Base-by-base conservation (phyloP, 1,140 invertebrate genomes). In the Lysiphlebus fabarum region DNA sequence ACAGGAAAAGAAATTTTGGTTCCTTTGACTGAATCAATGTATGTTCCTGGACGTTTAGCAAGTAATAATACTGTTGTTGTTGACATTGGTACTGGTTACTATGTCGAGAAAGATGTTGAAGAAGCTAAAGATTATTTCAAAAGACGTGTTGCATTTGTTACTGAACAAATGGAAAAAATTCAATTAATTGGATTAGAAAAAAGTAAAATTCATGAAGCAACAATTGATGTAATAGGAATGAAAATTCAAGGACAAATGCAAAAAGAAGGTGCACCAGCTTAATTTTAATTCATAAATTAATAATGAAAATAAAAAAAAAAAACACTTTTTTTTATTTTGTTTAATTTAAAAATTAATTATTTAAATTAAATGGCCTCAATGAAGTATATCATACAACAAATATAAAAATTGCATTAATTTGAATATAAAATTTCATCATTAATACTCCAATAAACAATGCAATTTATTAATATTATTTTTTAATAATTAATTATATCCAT, bases 1-100 rank as follows among this genome's bases (percentile, higher is more conserved):
- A 2, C 38, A 80, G 77, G 67, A 9, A 91, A 90, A 70, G 86
- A 90, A 60, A 90, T 96, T 61, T 76, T 98, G 7, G 93, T 97
- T 17, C 95, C 94, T 9, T 79, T 98, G 1, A 96, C 94, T 41
- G 89, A 90, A 61, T 96, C 93, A 68, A 95, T 98, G 90, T 97
- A 96, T 82, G 93, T 97, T 17, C 89, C 92, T 62, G 95, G 95
- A 8, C 86, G 85, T 69, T 81, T 97, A 49, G 82, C 85, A 60
- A 88, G 96, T 73, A 85, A 89, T 11, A 84, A 91, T 56, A 90
- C 89, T 75, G 92, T 96, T 26, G 79, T 96, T 9, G 89, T 97
- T 59, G 94, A 97, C 76, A 89, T 98, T 74, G 95, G 95, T 48
- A 96, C 95, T 58, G 93, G 94, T 64, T 98, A 97, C 76, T 97